Evolutionary conservation across 2,888 invertebrate species (phyloP).

Genomic region (Drosophila mettleri): DNA sequence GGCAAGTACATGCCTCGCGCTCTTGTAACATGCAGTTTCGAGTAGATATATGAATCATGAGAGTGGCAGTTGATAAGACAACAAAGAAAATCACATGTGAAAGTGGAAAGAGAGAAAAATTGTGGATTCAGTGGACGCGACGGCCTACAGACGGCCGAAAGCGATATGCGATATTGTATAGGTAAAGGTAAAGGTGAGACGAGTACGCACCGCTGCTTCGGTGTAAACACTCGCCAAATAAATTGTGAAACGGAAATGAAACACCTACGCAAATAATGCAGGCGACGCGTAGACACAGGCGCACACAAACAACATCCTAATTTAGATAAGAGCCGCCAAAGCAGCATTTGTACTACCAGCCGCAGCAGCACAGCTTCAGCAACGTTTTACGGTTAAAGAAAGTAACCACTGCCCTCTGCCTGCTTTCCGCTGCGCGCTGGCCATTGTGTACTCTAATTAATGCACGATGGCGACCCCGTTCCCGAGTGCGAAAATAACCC

Average conservation of each 20-base stretch:
- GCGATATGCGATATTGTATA: constrained; percentile 36
- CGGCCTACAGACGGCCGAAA: constrained; percentile 17
- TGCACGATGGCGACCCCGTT: constrained; percentile 64
- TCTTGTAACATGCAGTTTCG: constrained; percentile 60
- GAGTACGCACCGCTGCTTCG: constrained; percentile 43
- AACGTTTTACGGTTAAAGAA: constrained; percentile 65
- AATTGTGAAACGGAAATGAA: constrained; percentile 82
- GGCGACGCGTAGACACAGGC: constrained; percentile 77
- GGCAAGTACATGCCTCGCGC: constrained; percentile 13
- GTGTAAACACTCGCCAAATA: constrained; percentile 72
- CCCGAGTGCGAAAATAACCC: constrained; percentile 53
- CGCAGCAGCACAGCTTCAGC: constrained; percentile 17
- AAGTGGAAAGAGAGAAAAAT: constrained; percentile 46
- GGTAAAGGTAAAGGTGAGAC: constrained; percentile 56
- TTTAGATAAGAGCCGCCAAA: constrained; percentile 76
- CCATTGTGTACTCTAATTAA: constrained; percentile 73
- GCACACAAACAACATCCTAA: constrained; percentile 80
- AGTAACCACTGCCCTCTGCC: constrained; percentile 49
- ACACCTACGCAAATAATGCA: constrained; percentile 82
- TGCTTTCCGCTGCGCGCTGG: constrained; percentile 37
- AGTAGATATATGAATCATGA: constrained; percentile 57
- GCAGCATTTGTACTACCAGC: constrained; percentile 12
- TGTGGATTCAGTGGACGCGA: constrained; percentile 27
- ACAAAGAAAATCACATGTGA: constrained; percentile 70
- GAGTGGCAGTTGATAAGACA: constrained; percentile 59